Base-by-base conservation (phyloP, 2,888 invertebrate genomes). In the Mythimna albipuncta region DNA sequence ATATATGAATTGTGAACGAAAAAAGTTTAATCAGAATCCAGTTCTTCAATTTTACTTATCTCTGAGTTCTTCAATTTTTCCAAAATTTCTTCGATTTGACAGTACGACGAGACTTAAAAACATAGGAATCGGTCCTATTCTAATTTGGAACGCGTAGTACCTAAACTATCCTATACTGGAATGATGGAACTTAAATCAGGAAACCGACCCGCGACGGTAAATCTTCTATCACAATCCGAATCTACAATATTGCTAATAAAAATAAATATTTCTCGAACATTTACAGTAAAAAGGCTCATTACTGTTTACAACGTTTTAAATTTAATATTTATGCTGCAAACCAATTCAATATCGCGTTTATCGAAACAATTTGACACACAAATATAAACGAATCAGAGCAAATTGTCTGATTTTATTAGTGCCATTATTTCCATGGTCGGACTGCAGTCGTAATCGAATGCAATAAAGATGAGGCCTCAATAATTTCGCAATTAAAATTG, bases 401-500 rank as follows among this genome's bases (percentile, higher is more conserved):
- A 69, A 81, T 81, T 73, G 80, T 69, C 69, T 54, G 72, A 78
- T 84, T 83, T 84, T 84, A 83, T 84, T 81, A 78, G 75, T 38
- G 21, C 62, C 61, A 84, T 84, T 84, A 84, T 81, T 81, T 61
- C n/a, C 54, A 69, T 41, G 59, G 70, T 54, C 13, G 3, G 35
- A 77, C 67, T 80, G 77, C 75, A 82, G 47, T 71, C 57, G 72
- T 76, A 83, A 77, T 77, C 70, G 78, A 82, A 71, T 79, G 75
- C 79, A 81, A 85, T 82, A 81, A 77, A 77, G 72, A 70, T 73
- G 82, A 83, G 77, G 79, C 80, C 65, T 70, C 83, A 85, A 88
- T 89, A 90, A 90, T 88, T 89, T 86, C 71, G 84, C 87, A 90
- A 89, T 90, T 87, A 86, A 89, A 89, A 85, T 86, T 81, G 74